A percentile compares a stretch with the other conserved stretches of the same genome.
These are phyloP conservation scores for Hydra vulgaris DNA, from an alignment of 30 jellyfish, hydroid and myxozoan species.

Conservation along the genomic window DNA sequence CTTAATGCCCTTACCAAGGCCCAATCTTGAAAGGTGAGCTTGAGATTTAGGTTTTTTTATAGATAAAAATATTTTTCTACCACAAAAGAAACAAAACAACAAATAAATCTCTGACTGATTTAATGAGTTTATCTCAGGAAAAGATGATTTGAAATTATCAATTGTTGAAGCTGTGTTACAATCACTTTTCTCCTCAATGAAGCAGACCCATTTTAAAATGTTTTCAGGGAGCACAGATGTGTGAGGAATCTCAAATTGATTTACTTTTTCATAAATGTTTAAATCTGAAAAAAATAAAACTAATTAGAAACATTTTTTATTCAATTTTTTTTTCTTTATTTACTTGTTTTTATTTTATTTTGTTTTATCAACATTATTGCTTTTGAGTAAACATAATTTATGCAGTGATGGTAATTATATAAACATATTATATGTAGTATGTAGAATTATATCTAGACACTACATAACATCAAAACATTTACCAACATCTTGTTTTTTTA, in stretches of 20 bases:
- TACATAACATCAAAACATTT: too few relatives aligned
- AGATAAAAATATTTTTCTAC: conserved; percentile 2
- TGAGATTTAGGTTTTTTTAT: conserved; percentile 18
- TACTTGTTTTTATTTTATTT: too few relatives aligned
- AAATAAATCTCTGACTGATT: conserved; percentile 2
- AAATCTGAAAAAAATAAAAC: too few relatives aligned
- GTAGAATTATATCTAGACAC: too few relatives aligned
- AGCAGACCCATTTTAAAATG: conserved; percentile 10
- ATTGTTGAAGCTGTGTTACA: background rate
- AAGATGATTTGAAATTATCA: conserved; percentile 1
- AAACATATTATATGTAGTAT: too few relatives aligned
- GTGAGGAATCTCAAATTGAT: conserved; percentile 5
- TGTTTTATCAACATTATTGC: too few relatives aligned
- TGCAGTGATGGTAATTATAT: too few relatives aligned
- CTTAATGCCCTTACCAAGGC: conserved; percentile 3
- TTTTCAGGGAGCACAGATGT: conserved; percentile 8
- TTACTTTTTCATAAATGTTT: too few relatives aligned
- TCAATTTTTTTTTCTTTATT: too few relatives aligned
- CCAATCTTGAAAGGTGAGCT: conserved; percentile 1
- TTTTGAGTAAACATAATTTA: too few relatives aligned
- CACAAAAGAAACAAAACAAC: conserved; percentile 14
- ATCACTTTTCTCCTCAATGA: conserved; percentile 2
- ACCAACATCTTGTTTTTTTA: too few relatives aligned
- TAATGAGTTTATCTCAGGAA: background rate
- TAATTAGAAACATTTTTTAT: too few relatives aligned